Conservation (phyloP, 2,888 invertebrate species). For the Alentia gelatinosa region DNA sequence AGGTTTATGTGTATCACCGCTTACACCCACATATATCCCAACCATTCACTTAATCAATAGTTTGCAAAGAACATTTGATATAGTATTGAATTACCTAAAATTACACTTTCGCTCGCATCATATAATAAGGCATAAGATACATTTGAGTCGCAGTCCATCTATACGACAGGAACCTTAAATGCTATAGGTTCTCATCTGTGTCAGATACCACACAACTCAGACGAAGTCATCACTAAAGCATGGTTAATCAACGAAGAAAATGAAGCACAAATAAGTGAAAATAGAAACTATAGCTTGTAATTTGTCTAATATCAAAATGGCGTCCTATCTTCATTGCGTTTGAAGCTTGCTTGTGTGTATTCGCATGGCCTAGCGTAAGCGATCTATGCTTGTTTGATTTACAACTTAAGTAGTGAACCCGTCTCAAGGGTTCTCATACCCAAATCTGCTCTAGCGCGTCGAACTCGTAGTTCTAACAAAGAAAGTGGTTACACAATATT, state of each 20-base stretch:
- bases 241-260: not conserved
- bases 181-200: too few relatives aligned
- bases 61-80: too few relatives aligned
- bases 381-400: not conserved
- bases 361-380: not conserved
- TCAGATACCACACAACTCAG: not conserved
- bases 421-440: not conserved
- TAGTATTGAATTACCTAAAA: too few relatives aligned
- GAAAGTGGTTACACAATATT: not conserved
- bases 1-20: too few relatives aligned
- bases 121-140: too few relatives aligned
- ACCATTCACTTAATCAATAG: too few relatives aligned
- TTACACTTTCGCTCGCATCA: too few relatives aligned
- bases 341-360: not conserved
- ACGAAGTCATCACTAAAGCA: not conserved
- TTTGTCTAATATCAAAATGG: not conserved
- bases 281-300: not conserved
- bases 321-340: not conserved
- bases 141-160: too few relatives aligned
- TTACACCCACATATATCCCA: too few relatives aligned
- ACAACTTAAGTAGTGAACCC: not conserved
- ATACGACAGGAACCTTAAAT: too few relatives aligned
- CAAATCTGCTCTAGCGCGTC: constrained; percentile 29
- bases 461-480: constrained; percentile 26
- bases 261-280: not conserved